These are phyloP conservation scores for Cryptocephalus primarius DNA, from an alignment of 2,888 invertebrate species.

Conservation along the genomic window DNA sequence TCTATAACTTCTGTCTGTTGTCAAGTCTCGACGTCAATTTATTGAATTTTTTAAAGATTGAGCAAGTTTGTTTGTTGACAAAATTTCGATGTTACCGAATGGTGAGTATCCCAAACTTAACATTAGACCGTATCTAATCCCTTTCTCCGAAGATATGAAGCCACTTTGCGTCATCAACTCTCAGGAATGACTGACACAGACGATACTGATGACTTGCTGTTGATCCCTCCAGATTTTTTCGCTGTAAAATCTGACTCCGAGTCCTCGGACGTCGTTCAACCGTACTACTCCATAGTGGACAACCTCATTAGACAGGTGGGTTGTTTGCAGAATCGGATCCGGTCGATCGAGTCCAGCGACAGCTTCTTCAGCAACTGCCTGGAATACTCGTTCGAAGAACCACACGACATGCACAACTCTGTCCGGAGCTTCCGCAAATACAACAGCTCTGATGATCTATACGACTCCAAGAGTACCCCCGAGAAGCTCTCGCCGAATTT, in stretches of 20 bases:
- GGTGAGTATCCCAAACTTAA: no score
- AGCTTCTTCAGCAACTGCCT: conserved; percentile 21
- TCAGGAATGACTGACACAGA: conserved; percentile 58
- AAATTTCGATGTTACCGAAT: no score
- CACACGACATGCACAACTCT: conserved; percentile 9
- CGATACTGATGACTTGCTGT: conserved; percentile 71
- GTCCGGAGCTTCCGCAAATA: conserved; percentile 18
- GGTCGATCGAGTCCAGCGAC: conserved; percentile 37
- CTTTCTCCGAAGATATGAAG: no score
- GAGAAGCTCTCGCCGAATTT: conserved; percentile 29
- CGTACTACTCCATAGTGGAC: conserved; percentile 45
- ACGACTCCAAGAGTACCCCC: conserved; percentile 28
- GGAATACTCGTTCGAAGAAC: conserved; percentile 13
- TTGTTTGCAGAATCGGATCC: conserved; percentile 42
- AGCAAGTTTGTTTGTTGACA: no score
- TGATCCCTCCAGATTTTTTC: conserved; percentile 70
- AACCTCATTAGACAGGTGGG: conserved; percentile 53
- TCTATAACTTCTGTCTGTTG: no score
- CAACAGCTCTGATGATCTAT: conserved; percentile 25
- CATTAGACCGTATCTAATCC: no score
- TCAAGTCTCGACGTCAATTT: no score
- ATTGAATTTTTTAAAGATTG: no score
- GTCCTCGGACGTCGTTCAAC: conserved; percentile 36
- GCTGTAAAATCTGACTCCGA: conserved; percentile 42
- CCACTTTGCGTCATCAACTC: no score